phyloP scores from a whole-genome alignment of 2,888 invertebrate species.

The Beris morrisii region DNA sequence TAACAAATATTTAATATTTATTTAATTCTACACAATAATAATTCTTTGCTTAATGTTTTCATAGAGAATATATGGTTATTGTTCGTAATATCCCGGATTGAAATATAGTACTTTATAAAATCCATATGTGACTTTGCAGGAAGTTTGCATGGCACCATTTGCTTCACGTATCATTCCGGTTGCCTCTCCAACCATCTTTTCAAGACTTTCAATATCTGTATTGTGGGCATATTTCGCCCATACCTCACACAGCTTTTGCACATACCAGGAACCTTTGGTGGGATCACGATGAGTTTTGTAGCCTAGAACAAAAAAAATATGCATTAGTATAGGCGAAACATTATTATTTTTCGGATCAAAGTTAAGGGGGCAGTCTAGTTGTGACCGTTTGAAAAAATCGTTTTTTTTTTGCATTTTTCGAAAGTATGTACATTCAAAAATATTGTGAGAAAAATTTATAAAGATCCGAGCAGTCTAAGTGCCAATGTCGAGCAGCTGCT shows the following conservation, averaged over 20 bases:
- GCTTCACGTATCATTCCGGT: slow-evolving; percentile 55
- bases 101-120: slow-evolving; percentile 67
- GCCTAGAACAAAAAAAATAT: slow-evolving; percentile 36
- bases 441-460: too few species aligned
- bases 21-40: too few species aligned
- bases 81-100: slow-evolving; percentile 62
- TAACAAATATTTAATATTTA: too few species aligned
- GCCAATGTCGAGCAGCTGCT: too few species aligned
- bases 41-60: too few species aligned
- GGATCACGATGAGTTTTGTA: slow-evolving; percentile 61
- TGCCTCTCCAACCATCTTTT: slow-evolving; percentile 64
- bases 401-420: too few species aligned
- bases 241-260: slow-evolving; percentile 67
- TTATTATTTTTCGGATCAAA: not conserved
- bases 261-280: slow-evolving; percentile 69
- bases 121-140: slow-evolving; percentile 66
- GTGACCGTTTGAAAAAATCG: too few species aligned
- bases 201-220: slow-evolving; percentile 65
- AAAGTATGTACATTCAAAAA: too few species aligned
- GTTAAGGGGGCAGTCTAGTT: not conserved
- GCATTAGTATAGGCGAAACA: not conserved
- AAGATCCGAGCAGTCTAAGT: too few species aligned
- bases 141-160: slow-evolving; percentile 60
- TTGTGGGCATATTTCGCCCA: slow-evolving; percentile 67
- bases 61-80: not conserved